Evolutionary conservation across 2,797 vertebrate species (phyloP).

Genomic region (Morelia viridis): DNA sequence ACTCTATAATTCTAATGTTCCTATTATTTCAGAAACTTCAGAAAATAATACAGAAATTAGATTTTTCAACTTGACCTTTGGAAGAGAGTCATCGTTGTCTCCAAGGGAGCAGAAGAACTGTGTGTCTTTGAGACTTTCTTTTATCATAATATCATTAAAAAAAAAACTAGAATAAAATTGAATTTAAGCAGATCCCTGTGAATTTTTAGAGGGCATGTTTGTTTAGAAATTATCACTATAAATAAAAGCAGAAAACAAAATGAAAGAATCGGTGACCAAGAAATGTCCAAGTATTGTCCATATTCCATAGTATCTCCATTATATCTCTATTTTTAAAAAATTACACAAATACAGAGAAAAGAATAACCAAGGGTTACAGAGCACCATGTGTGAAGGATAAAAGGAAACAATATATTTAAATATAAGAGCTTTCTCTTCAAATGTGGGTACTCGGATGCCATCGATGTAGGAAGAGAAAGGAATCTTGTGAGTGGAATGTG

Average conservation of each 20-base stretch:
- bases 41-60: not conserved
- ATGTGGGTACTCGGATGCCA: not conserved
- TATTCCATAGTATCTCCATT: not conserved
- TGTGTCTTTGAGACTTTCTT: not conserved
- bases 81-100: slow-evolving; percentile 6
- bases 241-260: not conserved
- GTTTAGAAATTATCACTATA: not conserved
- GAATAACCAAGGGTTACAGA: slow-evolving; percentile 5
- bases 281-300: not conserved
- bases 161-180: not conserved
- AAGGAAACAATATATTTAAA: slow-evolving; percentile 1
- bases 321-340: not conserved
- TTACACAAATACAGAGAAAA: not conserved
- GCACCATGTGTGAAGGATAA: not conserved
- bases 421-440: not conserved
- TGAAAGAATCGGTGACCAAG: not conserved
- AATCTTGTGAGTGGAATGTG: not conserved
- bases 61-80: slow-evolving; percentile 14
- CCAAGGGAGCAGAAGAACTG: not conserved
- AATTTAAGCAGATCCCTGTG: not conserved
- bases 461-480: slow-evolving; percentile 9
- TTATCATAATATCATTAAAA: not conserved
- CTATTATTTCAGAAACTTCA: not conserved
- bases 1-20: slow-evolving; percentile 2
- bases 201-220: not conserved